Conservation (phyloP, 2,888 invertebrate genomes). For the Lycophotia porphyrea region DNA sequence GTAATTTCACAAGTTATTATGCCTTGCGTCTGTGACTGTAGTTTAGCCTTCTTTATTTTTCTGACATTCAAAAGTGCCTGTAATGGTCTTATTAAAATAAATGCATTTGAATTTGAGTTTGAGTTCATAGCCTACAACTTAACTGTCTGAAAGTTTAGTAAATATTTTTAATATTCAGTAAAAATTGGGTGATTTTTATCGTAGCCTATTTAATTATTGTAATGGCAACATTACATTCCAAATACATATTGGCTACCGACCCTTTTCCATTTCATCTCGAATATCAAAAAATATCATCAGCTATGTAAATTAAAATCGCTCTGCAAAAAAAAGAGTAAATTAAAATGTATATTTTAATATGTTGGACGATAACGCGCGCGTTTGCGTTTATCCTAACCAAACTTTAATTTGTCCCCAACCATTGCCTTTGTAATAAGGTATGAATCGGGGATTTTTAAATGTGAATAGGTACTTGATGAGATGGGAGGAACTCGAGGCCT, state of each 20-base stretch:
- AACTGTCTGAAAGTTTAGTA: background rate
- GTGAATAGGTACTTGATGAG: conserved; percentile 26
- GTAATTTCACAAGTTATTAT: too few species aligned
- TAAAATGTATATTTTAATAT: conserved; percentile 54
- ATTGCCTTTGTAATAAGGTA: conserved; percentile 57
- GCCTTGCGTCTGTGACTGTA: too few species aligned
- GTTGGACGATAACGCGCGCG: conserved; percentile 17
- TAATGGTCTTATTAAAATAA: too few species aligned
- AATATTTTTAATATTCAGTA: background rate
- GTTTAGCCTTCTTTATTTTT: too few species aligned
- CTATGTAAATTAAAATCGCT: conserved; percentile 48
- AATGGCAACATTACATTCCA: conserved; percentile 1
- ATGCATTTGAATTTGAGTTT: too few species aligned
- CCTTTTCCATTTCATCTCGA: conserved; percentile 29
- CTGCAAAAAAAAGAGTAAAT: conserved; percentile 46
- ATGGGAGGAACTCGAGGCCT: background rate
- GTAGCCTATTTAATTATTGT: background rate
- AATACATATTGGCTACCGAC: background rate
- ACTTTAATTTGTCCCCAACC: conserved; percentile 62
- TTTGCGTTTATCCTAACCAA: conserved; percentile 61
- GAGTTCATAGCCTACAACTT: background rate
- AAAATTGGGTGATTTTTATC: background rate
- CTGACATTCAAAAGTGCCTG: too few species aligned
- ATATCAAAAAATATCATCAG: conserved; percentile 41
- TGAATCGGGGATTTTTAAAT: conserved; percentile 26